Evolutionary conservation across 2,797 vertebrate genomes (phyloP), one percentile per base, ranked within the genome.

Genomic region (Clarias platycephalus): DNA sequence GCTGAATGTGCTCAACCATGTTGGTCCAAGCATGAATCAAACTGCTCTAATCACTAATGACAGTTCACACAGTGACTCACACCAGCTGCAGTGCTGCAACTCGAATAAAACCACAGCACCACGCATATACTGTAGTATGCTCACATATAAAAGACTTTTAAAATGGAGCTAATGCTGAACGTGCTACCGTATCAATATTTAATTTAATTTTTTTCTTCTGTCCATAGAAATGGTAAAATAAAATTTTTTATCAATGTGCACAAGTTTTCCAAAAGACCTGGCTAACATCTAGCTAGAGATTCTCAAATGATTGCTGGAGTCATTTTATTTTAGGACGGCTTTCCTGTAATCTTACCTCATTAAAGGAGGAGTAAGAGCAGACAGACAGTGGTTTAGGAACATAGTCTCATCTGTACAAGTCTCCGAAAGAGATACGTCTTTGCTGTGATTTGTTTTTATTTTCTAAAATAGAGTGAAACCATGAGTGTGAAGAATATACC

Each of bases 61-160:
- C 85, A 87, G 88, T 83, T 87, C 80, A 88, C 86, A 87, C 58
- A 13, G 75, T 89, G 89, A 87, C 86, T 88, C 84, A 85, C 22
- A 70, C 77, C 68, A 49, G 72, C 84, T 84, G 75, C 81, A 55
- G 75, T 87, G 80, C 81, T 80, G 22, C 68, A 84, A 58, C 85
- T 84, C 49, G 49, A 63, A 71, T 83, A 77, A 75, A 77, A 80
- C 74, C 80, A 76, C 53, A 75, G 67, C 81, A 85, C 22, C 44
- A 58, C 7, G 12, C 80, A 75, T 62, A 49, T 10, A n/a, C n/a
- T n/a, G n/a, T n/a, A 49, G 44, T 49, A 87, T 76, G 57, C 74
- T 28, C 60, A 67, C 62, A 68, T 70, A 26, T 63, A 75, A 70
- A 55, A 68, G 53, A 64, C 53, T n/a, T n/a, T 15, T 53, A 70